Conservation (phyloP, 2,797 vertebrate species). For the Acipenser ruthenus region DNA sequence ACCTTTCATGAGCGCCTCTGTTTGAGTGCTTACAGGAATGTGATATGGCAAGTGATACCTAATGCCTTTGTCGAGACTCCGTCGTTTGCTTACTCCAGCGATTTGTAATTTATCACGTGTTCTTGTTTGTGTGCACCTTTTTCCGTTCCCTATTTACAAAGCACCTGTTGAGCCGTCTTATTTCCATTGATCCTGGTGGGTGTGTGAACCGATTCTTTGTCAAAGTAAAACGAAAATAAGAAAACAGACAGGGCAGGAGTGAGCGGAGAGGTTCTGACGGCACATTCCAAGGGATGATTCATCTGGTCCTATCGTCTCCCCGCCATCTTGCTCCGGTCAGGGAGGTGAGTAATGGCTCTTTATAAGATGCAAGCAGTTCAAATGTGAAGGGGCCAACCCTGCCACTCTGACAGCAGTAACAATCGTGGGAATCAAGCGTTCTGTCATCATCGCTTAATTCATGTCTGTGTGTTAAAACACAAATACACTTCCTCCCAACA, state of each 20-base stretch:
- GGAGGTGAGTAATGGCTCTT: too few species aligned
- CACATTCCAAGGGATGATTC: slow-evolving; percentile 5
- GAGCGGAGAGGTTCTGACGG: background rate
- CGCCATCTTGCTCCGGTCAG: background rate
- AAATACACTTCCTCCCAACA: too few species aligned
- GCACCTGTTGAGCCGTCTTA: slow-evolving; percentile 23
- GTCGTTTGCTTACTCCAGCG: slow-evolving; percentile 21
- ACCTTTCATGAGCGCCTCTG: background rate
- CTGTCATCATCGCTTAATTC: too few species aligned
- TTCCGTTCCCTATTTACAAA: slow-evolving; percentile 25
- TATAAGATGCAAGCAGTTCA: too few species aligned
- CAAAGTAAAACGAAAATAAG: slow-evolving; percentile 10
- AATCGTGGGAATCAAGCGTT: too few species aligned
- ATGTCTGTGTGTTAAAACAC: too few species aligned
- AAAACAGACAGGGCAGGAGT: slow-evolving; percentile 2
- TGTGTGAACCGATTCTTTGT: slow-evolving; percentile 11
- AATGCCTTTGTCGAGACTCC: background rate
- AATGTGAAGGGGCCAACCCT: too few species aligned
- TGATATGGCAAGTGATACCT: background rate
- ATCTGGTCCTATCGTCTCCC: background rate
- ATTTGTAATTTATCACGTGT: slow-evolving; percentile 19
- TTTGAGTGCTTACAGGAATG: background rate
- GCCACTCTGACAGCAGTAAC: too few species aligned
- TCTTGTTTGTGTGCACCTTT: slow-evolving; percentile 24
- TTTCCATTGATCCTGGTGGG: slow-evolving; percentile 11